Percentiles rank a stretch among this genome's conserved stretches.
phyloP scores from a whole-genome alignment of 1,140 invertebrate species.

The Adoxophyes honmai region DNA sequence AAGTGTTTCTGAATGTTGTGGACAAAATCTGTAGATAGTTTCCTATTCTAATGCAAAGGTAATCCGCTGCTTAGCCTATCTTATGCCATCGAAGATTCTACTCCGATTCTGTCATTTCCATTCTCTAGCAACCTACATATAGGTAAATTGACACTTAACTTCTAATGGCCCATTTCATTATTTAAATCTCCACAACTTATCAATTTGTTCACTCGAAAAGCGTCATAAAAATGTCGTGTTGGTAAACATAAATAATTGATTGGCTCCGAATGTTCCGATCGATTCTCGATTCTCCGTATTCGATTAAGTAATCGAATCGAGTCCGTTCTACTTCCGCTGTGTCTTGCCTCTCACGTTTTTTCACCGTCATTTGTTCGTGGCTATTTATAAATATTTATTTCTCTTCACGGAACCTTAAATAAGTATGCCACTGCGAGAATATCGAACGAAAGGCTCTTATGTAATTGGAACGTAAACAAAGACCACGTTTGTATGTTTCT shows the following conservation, averaged over 20 bases:
- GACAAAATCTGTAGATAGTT: no score
- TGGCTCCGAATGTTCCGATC: conserved; percentile 1
- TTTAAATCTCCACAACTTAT: no score
- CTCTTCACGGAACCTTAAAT: neutral
- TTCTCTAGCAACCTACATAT: no score
- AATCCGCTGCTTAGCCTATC: no score
- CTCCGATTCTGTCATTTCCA: no score
- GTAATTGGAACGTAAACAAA: conserved; percentile 4
- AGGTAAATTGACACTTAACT: no score
- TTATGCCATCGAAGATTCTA: no score
- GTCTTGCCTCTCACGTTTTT: conserved; percentile 2
- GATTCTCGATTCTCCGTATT: neutral
- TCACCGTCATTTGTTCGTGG: neutral
- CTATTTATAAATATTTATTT: conserved; percentile 8
- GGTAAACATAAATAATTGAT: conserved; percentile 7
- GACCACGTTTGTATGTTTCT: neutral
- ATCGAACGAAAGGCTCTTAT: neutral
- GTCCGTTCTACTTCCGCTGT: conserved; percentile 10
- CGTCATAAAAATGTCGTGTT: neutral
- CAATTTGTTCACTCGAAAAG: no score
- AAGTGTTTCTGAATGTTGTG: no score
- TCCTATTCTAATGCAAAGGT: no score
- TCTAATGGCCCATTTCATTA: no score
- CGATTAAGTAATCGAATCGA: conserved; percentile 10
- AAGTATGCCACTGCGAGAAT: neutral